A percentile compares a stretch with the other conserved stretches of the same genome.
Conservation (phyloP, 2,113 vertebrate genomes). For the Apteryx mantelli region DNA sequence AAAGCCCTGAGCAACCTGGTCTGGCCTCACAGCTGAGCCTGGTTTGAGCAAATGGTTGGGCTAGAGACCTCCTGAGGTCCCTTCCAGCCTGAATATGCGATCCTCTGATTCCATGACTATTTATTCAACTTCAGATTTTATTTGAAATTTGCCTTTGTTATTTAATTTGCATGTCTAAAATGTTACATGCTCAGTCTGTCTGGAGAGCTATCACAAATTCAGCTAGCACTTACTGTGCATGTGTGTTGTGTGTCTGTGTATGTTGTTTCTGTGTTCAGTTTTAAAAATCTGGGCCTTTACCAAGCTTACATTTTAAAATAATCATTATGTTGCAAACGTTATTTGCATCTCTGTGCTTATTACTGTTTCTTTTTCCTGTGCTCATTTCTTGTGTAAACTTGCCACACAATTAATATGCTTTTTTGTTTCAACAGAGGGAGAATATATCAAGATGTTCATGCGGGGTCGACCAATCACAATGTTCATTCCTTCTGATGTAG, state of each 20-base stretch:
- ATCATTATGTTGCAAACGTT: background rate
- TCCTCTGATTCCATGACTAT: background rate
- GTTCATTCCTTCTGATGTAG: constrained; percentile 95
- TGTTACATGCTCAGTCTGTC: background rate
- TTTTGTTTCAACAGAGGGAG: constrained; percentile 90
- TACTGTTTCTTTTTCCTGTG: background rate
- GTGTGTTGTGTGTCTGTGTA: background rate
- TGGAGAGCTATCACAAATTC: background rate
- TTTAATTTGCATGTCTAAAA: constrained; percentile 27
- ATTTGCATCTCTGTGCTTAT: background rate
- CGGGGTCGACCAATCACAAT: constrained; percentile 97
- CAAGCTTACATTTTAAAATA: background rate
- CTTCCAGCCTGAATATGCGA: background rate
- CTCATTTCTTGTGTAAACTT: constrained; percentile 16
- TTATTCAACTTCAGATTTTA: background rate
- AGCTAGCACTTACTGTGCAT: background rate
- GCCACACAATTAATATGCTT: constrained; percentile 1
- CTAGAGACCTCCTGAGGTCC: background rate
- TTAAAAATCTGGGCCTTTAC: background rate
- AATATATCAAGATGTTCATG: constrained; percentile 99
- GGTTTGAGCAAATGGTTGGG: background rate
- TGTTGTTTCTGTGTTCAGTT: background rate
- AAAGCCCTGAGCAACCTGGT: background rate
- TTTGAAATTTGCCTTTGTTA: background rate
- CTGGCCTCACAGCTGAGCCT: background rate